Conservation (phyloP, 2,797 vertebrate genomes). For the Botia almorhae region DNA sequence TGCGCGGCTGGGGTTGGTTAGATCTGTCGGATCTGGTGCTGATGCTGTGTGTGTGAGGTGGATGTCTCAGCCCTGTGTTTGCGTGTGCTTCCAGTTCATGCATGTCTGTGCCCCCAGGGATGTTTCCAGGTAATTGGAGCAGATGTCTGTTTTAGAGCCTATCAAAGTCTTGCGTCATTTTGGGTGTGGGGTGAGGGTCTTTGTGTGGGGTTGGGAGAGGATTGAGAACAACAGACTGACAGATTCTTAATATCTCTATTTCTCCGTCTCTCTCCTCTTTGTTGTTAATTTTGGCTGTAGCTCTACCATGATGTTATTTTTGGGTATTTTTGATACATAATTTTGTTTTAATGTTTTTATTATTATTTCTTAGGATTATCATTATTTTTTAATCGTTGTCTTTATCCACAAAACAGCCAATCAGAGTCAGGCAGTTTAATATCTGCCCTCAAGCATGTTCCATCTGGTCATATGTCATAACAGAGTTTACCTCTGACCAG, state of each 20-base stretch:
- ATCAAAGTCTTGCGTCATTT: slow-evolving; percentile 75
- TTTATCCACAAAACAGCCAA: no score
- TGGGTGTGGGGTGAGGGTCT: slow-evolving; percentile 57
- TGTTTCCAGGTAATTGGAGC: slow-evolving; percentile 70
- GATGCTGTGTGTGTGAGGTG: background rate
- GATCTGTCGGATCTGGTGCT: background rate
- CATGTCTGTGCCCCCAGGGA: slow-evolving; percentile 36
- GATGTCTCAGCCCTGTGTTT: slow-evolving; percentile 34
- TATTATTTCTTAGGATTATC: background rate
- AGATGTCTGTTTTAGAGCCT: slow-evolving; percentile 65
- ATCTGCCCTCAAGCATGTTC: background rate
- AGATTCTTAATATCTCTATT: background rate
- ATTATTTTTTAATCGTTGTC: no score
- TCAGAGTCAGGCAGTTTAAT: no score
- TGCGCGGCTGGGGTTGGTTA: background rate
- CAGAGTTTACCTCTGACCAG: background rate
- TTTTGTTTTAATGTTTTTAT: background rate
- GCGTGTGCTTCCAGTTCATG: slow-evolving; percentile 22
- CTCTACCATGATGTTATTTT: background rate
- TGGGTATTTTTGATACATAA: background rate
- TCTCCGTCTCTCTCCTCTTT: background rate
- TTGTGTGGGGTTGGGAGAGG: slow-evolving; percentile 54
- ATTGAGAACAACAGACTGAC: slow-evolving; percentile 29
- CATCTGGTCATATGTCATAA: no score
- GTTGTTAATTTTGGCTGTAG: background rate